Conservation (phyloP, 2,797 vertebrate genomes). For the Rhinichthys osculus region DNA sequence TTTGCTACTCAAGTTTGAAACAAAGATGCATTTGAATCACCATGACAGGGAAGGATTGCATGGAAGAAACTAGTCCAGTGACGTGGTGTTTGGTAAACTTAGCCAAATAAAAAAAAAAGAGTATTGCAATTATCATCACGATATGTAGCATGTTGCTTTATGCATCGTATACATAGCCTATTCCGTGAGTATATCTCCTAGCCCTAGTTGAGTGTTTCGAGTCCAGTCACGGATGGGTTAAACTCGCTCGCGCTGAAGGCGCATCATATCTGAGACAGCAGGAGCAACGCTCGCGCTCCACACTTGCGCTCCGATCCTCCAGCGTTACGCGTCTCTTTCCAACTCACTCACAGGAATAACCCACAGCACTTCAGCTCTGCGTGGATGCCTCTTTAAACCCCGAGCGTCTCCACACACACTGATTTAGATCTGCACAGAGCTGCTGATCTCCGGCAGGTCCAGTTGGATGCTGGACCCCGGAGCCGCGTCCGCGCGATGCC, state of each 20-base stretch:
- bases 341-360: conserved; percentile 29
- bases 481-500: conserved; percentile 42
- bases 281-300: conserved; percentile 58
- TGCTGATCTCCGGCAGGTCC: conserved; percentile 18
- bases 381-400: conserved; percentile 16
- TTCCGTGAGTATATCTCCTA: neutral
- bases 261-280: conserved; percentile 52
- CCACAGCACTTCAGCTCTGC: neutral
- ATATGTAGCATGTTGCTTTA: neutral
- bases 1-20: neutral
- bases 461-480: conserved; percentile 35
- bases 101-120: neutral
- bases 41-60: no score
- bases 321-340: conserved; percentile 35
- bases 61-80: neutral
- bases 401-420: neutral
- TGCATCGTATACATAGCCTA: neutral
- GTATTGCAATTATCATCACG: neutral
- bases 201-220: neutral
- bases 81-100: neutral
- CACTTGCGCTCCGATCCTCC: conserved; percentile 47
- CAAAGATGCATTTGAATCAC: neutral
- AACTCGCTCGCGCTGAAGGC: conserved; percentile 34
- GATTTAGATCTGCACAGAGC: neutral
- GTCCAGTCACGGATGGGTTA: conserved; percentile 42